Conservation (phyloP, 2,113 vertebrate species). For the Noctilio leporinus region DNA sequence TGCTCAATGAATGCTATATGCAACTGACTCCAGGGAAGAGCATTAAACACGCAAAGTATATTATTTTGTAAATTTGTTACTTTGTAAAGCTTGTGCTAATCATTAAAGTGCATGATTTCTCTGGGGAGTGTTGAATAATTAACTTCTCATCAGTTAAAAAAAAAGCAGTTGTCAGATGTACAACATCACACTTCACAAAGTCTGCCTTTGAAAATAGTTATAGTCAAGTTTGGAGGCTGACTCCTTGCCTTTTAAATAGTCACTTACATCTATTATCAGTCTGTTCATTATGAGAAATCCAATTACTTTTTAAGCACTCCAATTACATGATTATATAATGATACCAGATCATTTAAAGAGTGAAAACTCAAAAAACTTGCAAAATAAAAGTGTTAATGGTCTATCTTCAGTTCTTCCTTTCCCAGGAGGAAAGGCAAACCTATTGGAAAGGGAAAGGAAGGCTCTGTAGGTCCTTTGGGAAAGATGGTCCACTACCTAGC, state of each 20-base stretch:
- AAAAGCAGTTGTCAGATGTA: not conserved
- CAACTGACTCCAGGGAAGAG: not conserved
- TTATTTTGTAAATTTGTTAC: constrained; percentile 9
- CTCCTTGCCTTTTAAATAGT: not conserved
- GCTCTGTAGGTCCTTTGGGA: not conserved
- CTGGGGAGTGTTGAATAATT: constrained; percentile 22
- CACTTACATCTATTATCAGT: constrained; percentile 2
- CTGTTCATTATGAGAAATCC: constrained; percentile 10
- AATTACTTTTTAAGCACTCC: constrained; percentile 18
- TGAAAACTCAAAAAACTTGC: not conserved
- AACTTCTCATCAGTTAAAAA: not conserved
- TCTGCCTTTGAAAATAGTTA: not conserved
- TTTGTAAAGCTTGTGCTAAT: constrained; percentile 38
- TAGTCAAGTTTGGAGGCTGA: not conserved
- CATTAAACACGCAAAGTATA: not conserved
- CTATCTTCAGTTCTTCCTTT: not conserved
- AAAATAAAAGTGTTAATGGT: not conserved
- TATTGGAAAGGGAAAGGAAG: not conserved
- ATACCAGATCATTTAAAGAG: constrained; percentile 5
- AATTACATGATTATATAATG: not conserved
- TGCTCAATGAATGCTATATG: not conserved
- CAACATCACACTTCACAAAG: not conserved
- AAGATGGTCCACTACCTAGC: not conserved
- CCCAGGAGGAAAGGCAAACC: not conserved
- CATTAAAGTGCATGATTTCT: constrained; percentile 8